Evolutionary conservation across 2,888 invertebrate species (phyloP).

Genomic region (Nyleta sp.): DNA sequence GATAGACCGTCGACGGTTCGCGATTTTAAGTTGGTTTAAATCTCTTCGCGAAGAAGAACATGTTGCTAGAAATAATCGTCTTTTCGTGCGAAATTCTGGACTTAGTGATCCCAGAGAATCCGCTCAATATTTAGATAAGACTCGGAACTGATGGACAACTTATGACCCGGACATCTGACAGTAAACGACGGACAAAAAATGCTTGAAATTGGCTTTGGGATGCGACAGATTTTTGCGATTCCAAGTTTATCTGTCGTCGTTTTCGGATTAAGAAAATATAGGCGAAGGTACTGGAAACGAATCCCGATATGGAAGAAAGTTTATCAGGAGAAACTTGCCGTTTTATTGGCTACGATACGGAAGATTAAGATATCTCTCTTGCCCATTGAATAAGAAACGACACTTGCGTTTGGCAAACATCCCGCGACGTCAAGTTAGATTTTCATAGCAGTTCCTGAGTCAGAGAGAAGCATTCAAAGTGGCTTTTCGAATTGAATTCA

Average conservation of each 20-base stretch:
- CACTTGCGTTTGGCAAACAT: background rate
- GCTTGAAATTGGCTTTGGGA: background rate
- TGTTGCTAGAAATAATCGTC: too few species aligned
- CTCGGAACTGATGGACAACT: conserved; percentile 9
- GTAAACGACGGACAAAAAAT: background rate
- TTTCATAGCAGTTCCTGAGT: background rate
- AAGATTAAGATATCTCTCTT: conserved; percentile 40
- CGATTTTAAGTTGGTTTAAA: background rate
- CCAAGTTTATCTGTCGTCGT: background rate
- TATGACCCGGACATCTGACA: conserved; percentile 1
- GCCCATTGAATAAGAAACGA: conserved; percentile 1
- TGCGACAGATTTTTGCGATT: too few species aligned
- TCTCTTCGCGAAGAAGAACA: conserved; percentile 15
- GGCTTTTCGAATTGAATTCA: too few species aligned
- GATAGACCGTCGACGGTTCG: background rate
- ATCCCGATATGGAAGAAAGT: conserved; percentile 16
- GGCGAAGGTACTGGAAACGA: background rate
- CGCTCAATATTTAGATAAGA: conserved; percentile 28
- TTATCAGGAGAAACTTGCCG: conserved; percentile 17
- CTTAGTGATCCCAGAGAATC: conserved; percentile 3
- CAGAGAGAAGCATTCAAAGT: too few species aligned
- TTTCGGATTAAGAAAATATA: conserved; percentile 27
- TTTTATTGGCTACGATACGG: conserved; percentile 35
- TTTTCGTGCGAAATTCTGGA: conserved; percentile 31
- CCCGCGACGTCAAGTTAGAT: too few species aligned